Base-by-base conservation (phyloP, 2,113 vertebrate species). In the Fukomys damarensis region DNA sequence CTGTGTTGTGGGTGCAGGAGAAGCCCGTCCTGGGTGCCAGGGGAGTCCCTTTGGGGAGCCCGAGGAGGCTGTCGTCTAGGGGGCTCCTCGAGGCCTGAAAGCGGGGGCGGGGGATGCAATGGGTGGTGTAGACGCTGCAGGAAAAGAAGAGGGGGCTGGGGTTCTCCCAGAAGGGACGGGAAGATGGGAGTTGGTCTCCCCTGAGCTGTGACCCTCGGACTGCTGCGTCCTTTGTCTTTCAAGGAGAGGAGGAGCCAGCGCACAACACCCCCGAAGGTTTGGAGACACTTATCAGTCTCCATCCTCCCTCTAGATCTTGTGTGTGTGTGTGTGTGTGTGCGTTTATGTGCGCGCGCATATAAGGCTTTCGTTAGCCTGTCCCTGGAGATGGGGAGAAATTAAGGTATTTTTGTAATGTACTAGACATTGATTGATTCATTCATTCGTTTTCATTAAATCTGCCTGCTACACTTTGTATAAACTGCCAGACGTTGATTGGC, bases 1-100 rank as follows among this genome's bases (percentile, higher is more conserved):
- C 63, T 86, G 65, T 66, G 81, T 81, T 58, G 94, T 80, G 92
- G 90, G 97, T 46, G 84, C 86, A 66, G 56, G 3, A 49, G 87
- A 83, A 56, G 46, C 56, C 74, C 68, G 58, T 61, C 84, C 2
- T 38, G 30, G 49, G 63, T 26, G 90, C 93, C 95, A 38, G 77
- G 52, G 81, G 89, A 46, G 65, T 84, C 92, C 52, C 54, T 84
- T 43, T 38, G 52, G 76, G n/a, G 74, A 84, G 63, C 81, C 77
- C 0, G 1, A 63, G n/a, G 58, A 68, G 52, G 20, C 85, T 80
- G 85, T 54, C 77, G 6, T 58, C 54, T 49, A 35, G 72, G 61
- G 35, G 7, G 20, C 12, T 66, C 5, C 32, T 8, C 9, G 46
- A 49, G 22, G 80, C 52, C 43, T 12, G 65, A 16, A 43, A 14